These are phyloP conservation scores for Dicentrarchus labrax DNA, from an alignment of 2,113 vertebrate genomes.

Conservation along the genomic window DNA sequence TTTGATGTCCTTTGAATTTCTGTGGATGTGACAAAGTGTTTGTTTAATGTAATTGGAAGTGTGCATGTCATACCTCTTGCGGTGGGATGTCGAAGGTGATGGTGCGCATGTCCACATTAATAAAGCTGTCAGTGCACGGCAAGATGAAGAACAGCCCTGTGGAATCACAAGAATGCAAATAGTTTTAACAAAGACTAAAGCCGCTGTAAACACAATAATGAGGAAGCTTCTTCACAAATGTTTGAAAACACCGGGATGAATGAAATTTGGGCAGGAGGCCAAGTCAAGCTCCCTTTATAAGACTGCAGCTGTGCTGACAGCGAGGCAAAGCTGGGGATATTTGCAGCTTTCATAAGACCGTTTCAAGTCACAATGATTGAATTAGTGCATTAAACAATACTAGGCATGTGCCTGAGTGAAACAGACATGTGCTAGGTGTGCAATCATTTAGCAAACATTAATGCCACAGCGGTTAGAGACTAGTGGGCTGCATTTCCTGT, in stretches of 20 bases:
- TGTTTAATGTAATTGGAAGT: conserved; percentile 28
- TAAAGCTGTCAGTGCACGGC: conserved; percentile 96
- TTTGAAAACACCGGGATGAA: conserved; percentile 71
- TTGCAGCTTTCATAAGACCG: conserved; percentile 56
- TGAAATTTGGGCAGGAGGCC: conserved; percentile 57
- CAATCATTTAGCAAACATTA: conserved; percentile 73
- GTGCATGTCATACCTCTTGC: conserved; percentile 89
- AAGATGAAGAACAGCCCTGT: conserved; percentile 96
- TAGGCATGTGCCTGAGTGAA: conserved; percentile 47
- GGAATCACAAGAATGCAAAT: conserved; percentile 64
- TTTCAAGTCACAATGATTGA: conserved; percentile 62
- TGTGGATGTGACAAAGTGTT: conserved; percentile 10
- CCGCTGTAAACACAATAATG: conserved; percentile 71
- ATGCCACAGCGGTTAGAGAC: conserved; percentile 40
- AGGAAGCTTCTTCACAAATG: conserved; percentile 65
- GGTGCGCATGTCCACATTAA: conserved; percentile 98
- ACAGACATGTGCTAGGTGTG: conserved; percentile 71
- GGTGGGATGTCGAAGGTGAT: conserved; percentile 97
- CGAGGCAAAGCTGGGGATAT: conserved; percentile 63
- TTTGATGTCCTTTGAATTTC: conserved; percentile 30
- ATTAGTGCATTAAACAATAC: conserved; percentile 62
- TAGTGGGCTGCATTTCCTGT: conserved; percentile 55
- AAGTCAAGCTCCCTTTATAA: conserved; percentile 60
- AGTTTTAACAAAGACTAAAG: conserved; percentile 61
- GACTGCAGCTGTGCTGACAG: conserved; percentile 73